Evolutionary conservation across 2,888 invertebrate genomes (phyloP).

Genomic region (Drosophila testacea): DNA sequence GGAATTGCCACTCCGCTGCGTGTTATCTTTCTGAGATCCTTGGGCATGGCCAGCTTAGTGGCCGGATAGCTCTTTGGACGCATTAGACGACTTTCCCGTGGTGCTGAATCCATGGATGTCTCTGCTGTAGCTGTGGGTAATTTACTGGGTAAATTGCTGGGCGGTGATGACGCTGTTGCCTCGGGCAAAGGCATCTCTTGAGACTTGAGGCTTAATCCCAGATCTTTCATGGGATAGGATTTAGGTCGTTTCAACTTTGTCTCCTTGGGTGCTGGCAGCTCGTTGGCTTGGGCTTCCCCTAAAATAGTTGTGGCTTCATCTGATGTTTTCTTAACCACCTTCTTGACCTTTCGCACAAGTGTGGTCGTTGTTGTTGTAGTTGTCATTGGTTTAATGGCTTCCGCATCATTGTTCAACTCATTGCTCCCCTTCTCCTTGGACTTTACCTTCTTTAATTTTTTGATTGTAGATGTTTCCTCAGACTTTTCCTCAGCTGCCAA

Average conservation of each 20-base stretch:
- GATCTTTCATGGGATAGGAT: slow-evolving; percentile 86
- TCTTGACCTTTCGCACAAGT: slow-evolving; percentile 79
- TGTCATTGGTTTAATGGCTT: slow-evolving; percentile 23
- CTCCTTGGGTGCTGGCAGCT: slow-evolving; percentile 77
- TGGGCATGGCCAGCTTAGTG: slow-evolving; percentile 83
- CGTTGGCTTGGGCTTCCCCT: slow-evolving; percentile 45
- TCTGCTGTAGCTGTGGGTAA: slow-evolving; percentile 37
- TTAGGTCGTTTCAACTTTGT: slow-evolving; percentile 87
- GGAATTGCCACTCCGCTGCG: slow-evolving; percentile 75
- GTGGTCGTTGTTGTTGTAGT: slow-evolving; percentile 53
- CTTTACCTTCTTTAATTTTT: slow-evolving; percentile 78
- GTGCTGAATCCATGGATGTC: slow-evolving; percentile 13
- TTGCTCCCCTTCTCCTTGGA: slow-evolving; percentile 71
- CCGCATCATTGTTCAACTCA: slow-evolving; percentile 48
- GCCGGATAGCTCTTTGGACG: slow-evolving; percentile 88
- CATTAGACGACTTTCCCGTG: slow-evolving; percentile 83
- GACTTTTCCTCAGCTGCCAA: slow-evolving; percentile 23
- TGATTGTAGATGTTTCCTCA: slow-evolving; percentile 65
- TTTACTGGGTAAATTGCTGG: slow-evolving; percentile 58
- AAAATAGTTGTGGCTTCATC: slow-evolving; percentile 28
- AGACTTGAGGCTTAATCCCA: slow-evolving; percentile 56
- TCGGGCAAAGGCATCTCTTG: slow-evolving; percentile 42
- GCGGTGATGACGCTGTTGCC: slow-evolving; percentile 23
- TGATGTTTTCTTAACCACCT: slow-evolving; percentile 78
- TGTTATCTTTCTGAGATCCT: slow-evolving; percentile 80